Conservation (phyloP, 2,888 invertebrate species). For the Archips xylosteana region DNA sequence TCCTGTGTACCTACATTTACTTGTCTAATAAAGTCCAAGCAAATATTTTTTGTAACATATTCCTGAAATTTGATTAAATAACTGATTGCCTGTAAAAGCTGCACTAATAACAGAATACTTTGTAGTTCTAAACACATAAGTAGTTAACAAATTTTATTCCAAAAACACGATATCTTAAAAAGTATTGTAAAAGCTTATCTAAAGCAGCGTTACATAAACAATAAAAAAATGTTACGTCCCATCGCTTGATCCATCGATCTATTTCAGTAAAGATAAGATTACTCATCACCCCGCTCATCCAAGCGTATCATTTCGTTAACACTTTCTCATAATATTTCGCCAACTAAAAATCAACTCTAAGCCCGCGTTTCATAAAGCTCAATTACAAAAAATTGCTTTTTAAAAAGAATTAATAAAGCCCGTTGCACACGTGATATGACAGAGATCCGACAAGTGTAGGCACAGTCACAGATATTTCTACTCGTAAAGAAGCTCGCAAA, state of each 20-base stretch:
- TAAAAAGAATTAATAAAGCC: not conserved
- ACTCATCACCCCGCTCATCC: conserved; percentile 5
- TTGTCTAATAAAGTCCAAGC: too few relatives aligned
- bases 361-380: not conserved
- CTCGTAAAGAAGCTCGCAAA: not conserved
- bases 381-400: not conserved
- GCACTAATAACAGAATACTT: too few relatives aligned
- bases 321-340: conserved; percentile 6
- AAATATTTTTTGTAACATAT: too few relatives aligned
- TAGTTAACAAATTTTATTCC: not conserved
- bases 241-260: conserved; percentile 5
- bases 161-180: not conserved
- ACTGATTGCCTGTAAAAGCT: too few relatives aligned
- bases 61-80: too few relatives aligned
- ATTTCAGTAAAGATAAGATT: conserved; percentile 11
- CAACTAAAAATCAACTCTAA: not conserved
- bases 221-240: not conserved
- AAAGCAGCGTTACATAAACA: not conserved
- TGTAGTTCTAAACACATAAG: too few relatives aligned
- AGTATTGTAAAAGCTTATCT: not conserved
- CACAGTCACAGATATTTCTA: not conserved
- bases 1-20: too few relatives aligned
- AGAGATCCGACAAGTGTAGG: not conserved
- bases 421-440: not conserved
- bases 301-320: conserved; percentile 2